phyloP scores from a whole-genome alignment of 2,797 vertebrate genomes.

The Karalla daura region DNA sequence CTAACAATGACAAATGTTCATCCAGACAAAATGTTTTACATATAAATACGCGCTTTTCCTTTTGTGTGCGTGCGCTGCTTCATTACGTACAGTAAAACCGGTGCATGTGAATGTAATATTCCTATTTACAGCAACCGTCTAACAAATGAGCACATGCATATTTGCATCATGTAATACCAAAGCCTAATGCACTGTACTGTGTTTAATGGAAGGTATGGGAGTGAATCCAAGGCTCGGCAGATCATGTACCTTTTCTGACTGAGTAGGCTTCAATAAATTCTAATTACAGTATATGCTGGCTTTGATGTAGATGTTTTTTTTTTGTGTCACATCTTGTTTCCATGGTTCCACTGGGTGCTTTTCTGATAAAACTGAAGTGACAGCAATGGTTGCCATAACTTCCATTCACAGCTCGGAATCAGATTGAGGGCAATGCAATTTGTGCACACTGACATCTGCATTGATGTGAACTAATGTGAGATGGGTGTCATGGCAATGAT shows the following conservation, averaged over 20 bases:
- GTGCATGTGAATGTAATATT: constrained; percentile 42
- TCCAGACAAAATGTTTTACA: not conserved
- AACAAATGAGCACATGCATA: constrained; percentile 49
- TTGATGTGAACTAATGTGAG: constrained; percentile 81
- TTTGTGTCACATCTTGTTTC: constrained; percentile 77
- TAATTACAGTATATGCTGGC: constrained; percentile 70
- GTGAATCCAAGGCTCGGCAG: constrained; percentile 62
- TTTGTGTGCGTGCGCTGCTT: constrained; percentile 20
- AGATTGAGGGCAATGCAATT: constrained; percentile 79
- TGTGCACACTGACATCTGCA: constrained; percentile 79
- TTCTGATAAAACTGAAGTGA: constrained; percentile 80
- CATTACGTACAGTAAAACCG: constrained; percentile 21
- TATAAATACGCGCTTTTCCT: constrained; percentile 28
- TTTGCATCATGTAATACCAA: constrained; percentile 42
- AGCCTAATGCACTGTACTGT: constrained; percentile 57
- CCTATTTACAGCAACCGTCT: constrained; percentile 49
- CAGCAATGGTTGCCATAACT: constrained; percentile 79
- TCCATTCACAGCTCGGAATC: constrained; percentile 78
- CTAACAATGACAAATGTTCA: constrained; percentile 1
- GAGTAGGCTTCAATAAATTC: constrained; percentile 76
- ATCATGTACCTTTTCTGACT: constrained; percentile 72
- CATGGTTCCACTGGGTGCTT: constrained; percentile 69
- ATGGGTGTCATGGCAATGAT: constrained; percentile 73
- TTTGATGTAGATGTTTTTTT: constrained; percentile 73
- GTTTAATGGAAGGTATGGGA: constrained; percentile 64